Percentiles rank a stretch among this genome's conserved stretches.
Conservation (phyloP, 2,113 vertebrate species). For the Sterrhoptilus dennistouni region DNA sequence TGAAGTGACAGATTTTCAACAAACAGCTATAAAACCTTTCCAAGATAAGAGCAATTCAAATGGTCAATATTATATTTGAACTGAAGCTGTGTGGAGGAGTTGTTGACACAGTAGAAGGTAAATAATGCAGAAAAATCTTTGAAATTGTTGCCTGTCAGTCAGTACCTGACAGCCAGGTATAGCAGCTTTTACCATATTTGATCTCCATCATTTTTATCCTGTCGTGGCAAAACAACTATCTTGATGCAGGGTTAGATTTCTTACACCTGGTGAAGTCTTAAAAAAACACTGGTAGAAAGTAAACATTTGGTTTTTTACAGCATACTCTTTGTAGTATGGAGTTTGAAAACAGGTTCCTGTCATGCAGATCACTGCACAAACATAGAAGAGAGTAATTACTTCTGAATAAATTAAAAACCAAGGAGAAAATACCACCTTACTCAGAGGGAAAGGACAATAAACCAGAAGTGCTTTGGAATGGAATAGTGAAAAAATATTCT, state of each 20-base stretch:
- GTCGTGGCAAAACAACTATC: background rate
- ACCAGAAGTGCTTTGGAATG: background rate
- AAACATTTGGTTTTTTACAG: background rate
- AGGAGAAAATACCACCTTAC: background rate
- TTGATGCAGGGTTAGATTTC: background rate
- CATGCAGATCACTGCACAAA: background rate
- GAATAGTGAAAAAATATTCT: background rate
- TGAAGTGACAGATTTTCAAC: background rate
- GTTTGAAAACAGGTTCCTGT: background rate
- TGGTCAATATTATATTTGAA: background rate
- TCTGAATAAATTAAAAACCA: background rate
- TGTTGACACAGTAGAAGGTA: background rate
- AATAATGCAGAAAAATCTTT: background rate
- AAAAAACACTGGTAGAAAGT: background rate
- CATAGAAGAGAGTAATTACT: background rate
- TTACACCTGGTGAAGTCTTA: background rate
- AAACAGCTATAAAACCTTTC: background rate
- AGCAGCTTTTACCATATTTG: background rate
- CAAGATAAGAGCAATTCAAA: background rate
- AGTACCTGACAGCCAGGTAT: background rate
- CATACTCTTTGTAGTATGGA: background rate
- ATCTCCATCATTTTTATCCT: background rate
- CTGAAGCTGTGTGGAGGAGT: background rate
- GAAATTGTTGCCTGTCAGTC: background rate
- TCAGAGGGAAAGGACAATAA: background rate